Percentiles rank a stretch among this genome's conserved stretches.
Conservation (phyloP, 2,888 invertebrate species). For the Leptothorax acervorum region DNA sequence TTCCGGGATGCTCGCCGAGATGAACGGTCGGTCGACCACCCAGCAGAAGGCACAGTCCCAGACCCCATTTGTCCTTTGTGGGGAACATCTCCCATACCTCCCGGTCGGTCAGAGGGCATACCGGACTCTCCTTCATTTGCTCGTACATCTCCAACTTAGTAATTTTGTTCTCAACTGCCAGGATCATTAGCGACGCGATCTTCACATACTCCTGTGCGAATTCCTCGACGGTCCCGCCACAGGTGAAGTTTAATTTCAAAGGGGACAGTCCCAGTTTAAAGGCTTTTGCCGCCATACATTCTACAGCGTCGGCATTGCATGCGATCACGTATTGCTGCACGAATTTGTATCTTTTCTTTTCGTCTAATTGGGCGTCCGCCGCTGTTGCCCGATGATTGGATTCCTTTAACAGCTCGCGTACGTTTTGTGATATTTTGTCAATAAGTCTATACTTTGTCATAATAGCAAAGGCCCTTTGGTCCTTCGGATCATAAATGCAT, state of each 20-base stretch:
- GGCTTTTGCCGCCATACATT: slow-evolving; percentile 73
- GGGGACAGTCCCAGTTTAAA: slow-evolving; percentile 75
- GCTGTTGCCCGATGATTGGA: slow-evolving; percentile 42
- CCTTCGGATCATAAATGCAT: slow-evolving; percentile 82
- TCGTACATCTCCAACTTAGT: slow-evolving; percentile 75
- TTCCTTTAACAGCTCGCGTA: slow-evolving; percentile 72
- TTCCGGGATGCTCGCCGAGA: slow-evolving; percentile 85
- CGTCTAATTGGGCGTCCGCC: slow-evolving; percentile 66
- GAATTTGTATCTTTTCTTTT: slow-evolving; percentile 72
- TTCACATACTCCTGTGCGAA: slow-evolving; percentile 76
- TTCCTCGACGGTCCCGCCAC: slow-evolving; percentile 64
- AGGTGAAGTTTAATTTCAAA: slow-evolving; percentile 71
- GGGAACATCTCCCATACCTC: slow-evolving; percentile 77
- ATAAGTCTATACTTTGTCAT: slow-evolving; percentile 85
- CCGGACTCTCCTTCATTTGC: slow-evolving; percentile 71
- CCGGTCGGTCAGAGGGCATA: slow-evolving; percentile 75
- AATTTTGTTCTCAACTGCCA: slow-evolving; percentile 77
- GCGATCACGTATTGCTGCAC: slow-evolving; percentile 75
- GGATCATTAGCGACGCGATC: slow-evolving; percentile 76
- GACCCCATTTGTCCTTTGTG: slow-evolving; percentile 76
- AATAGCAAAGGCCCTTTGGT: slow-evolving; percentile 83
- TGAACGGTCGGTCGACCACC: slow-evolving; percentile 89
- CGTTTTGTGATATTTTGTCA: slow-evolving; percentile 81
- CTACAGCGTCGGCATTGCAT: slow-evolving; percentile 74
- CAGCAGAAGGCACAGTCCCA: slow-evolving; percentile 86